Percentiles rank a stretch among this genome's conserved stretches.
These are phyloP conservation scores for Netelia melanura DNA, from an alignment of 2,888 invertebrate species.

Conservation along the genomic window DNA sequence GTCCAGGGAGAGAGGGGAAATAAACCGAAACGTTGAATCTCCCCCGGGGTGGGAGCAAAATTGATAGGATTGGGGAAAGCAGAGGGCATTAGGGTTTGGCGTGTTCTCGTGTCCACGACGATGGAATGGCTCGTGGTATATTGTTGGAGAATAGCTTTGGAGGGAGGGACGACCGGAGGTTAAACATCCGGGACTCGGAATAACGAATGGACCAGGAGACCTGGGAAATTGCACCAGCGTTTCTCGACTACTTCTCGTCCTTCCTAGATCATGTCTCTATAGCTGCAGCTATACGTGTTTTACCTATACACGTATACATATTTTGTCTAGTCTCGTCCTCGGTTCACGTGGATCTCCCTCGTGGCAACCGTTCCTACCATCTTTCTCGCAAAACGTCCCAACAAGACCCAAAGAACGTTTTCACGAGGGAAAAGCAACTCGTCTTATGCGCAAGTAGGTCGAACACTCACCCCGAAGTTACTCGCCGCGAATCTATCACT, in stretches of 20 bases:
- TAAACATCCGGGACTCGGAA: slow-evolving; percentile 71
- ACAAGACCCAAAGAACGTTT: slow-evolving; percentile 6
- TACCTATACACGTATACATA: not conserved
- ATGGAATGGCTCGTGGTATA: slow-evolving; percentile 36
- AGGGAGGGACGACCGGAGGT: slow-evolving; percentile 18
- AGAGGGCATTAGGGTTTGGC: slow-evolving; percentile 43
- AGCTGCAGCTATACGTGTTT: not conserved
- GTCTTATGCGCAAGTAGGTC: slow-evolving; percentile 34
- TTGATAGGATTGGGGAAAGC: slow-evolving; percentile 57
- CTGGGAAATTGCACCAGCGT: slow-evolving; percentile 76
- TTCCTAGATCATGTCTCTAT: slow-evolving; percentile 37
- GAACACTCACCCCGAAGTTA: slow-evolving; percentile 96
- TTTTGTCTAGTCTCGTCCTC: not conserved
- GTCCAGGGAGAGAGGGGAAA: not conserved
- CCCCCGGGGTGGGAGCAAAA: slow-evolving; percentile 14
- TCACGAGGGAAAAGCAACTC: slow-evolving; percentile 17
- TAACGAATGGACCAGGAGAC: slow-evolving; percentile 75
- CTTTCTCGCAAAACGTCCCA: not conserved
- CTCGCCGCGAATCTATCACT: slow-evolving; percentile 99
- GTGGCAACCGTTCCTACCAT: slow-evolving; percentile 3
- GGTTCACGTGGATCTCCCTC: not conserved
- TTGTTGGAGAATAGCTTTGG: slow-evolving; percentile 30
- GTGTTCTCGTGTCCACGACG: slow-evolving; percentile 24
- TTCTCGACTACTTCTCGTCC: slow-evolving; percentile 69
- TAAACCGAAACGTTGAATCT: not conserved